Conservation (phyloP, 1,140 invertebrate species). For the Nomia melanderi region DNA sequence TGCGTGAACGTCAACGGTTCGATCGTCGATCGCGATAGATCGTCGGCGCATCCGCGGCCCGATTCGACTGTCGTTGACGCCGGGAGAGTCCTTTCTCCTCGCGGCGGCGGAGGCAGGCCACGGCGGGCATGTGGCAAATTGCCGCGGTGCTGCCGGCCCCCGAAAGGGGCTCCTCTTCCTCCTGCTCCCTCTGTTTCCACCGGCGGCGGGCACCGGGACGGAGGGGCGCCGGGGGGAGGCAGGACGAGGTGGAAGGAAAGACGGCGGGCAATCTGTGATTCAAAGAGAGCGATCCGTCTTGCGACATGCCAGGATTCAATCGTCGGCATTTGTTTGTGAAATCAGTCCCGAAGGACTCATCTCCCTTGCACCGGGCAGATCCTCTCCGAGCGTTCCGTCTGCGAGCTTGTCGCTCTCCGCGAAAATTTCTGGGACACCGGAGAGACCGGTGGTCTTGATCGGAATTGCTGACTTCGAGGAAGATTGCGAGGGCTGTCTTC, state of each 20-base stretch:
- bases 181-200: constrained; percentile 10
- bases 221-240: constrained; percentile 29
- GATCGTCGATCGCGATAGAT: constrained; percentile 26
- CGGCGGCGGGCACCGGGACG: constrained; percentile 1
- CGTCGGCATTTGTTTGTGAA: constrained; percentile 80
- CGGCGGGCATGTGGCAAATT: constrained; percentile 77
- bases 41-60: constrained; percentile 10
- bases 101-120: constrained; percentile 53
- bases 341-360: constrained; percentile 77
- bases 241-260: constrained; percentile 51
- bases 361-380: constrained; percentile 27
- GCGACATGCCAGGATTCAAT: constrained; percentile 79
- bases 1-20: constrained; percentile 22
- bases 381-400: not conserved
- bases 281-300: constrained; percentile 80
- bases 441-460: too few relatives aligned
- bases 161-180: constrained; percentile 41
- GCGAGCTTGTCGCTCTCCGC: too few relatives aligned
- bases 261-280: constrained; percentile 78
- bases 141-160: constrained; percentile 61
- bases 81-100: constrained; percentile 18
- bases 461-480: too few relatives aligned
- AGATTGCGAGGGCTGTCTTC: too few relatives aligned
- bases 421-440: constrained; percentile 17
- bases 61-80: constrained; percentile 36